Percentiles rank a stretch among this genome's conserved stretches.
These are phyloP conservation scores for Napeogenes inachia DNA, from an alignment of 2,888 invertebrate species.

Conservation along the genomic window DNA sequence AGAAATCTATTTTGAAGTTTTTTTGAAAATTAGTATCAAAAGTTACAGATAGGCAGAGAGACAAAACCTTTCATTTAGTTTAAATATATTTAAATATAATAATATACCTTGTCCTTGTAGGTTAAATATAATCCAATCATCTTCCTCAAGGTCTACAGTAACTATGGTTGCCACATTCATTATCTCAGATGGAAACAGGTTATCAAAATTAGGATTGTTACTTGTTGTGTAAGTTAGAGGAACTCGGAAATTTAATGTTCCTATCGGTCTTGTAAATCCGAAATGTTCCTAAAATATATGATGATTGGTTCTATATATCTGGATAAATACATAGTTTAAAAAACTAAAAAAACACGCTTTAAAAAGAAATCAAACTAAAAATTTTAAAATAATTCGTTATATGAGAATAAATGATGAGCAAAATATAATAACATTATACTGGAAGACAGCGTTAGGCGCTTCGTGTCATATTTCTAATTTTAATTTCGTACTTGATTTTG, in stretches of 20 bases:
- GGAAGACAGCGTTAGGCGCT: too few relatives aligned
- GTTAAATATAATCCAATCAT: constrained; percentile 62
- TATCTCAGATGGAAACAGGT: constrained; percentile 45
- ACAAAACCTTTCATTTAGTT: background rate
- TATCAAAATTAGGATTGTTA: constrained; percentile 50
- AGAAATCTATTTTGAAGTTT: too few relatives aligned
- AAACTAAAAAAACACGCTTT: too few relatives aligned
- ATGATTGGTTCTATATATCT: too few relatives aligned
- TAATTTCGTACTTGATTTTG: too few relatives aligned
- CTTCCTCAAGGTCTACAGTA: constrained; percentile 39
- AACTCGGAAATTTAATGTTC: constrained; percentile 40
- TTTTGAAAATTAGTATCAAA: too few relatives aligned
- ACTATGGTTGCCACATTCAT: constrained; percentile 29
- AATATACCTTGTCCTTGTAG: constrained; percentile 63
- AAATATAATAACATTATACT: too few relatives aligned
- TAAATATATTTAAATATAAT: background rate
- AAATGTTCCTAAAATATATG: constrained; percentile 47
- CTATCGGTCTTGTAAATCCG: constrained; percentile 37
- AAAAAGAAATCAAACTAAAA: too few relatives aligned
- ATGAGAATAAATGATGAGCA: too few relatives aligned
- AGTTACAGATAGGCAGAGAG: background rate
- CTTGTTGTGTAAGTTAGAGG: constrained; percentile 74
- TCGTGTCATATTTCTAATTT: too few relatives aligned
- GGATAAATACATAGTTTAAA: too few relatives aligned
- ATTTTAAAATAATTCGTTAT: too few relatives aligned